Base-by-base conservation (phyloP, 2,797 vertebrate species). In the Platalea minor region DNA sequence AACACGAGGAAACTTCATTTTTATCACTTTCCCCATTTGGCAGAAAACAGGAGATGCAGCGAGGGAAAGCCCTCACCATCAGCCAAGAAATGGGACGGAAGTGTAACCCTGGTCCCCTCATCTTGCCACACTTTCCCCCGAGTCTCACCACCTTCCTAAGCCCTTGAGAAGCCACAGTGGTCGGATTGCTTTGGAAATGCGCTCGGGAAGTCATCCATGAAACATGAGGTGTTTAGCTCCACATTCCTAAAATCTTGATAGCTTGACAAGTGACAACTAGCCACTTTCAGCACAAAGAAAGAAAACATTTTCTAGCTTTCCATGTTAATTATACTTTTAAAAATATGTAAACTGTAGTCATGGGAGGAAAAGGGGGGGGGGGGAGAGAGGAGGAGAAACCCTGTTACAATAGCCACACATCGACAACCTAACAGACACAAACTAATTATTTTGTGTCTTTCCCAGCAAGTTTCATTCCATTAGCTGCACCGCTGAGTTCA, bases 371-470 rank as follows among this genome's bases (percentile, higher is more conserved):
- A 59, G 37, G 53, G 3, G 8, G 0, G 9, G 8, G 3, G 2
- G 9, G 3, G 10, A 10, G 37, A 37, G 37, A 37, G 37, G 37
- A 39, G 5, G 7, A 29, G 14, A 37, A 45, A 37, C n/a, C 33
- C 33, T 74, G 54, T 80, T 88, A 83, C 37, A 93, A 85, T 24
- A 88, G 48, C 70, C n/a, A 68, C 65, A 80, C 63, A 72, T 0
- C 43, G 83, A 96, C 89, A 96, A 61, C 33, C 53, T 85, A 91
- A 54, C 29, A 97, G 90, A 89, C 75, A 97, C 82, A 96, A 97
- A 91, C 89, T 89, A 96, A 97, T 97, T 97, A 96, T 96, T 98
- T 91, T 89, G 69, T 81, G 35, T 95, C 88, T 96, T 95, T 97
- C 86, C 85, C 69, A 97, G 91, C 46, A 91, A 97, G 80, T 95